Evolutionary conservation across 2,113 vertebrate species (phyloP), one percentile per base, ranked within the genome.

Genomic region (Pachycephala philippinensis): DNA sequence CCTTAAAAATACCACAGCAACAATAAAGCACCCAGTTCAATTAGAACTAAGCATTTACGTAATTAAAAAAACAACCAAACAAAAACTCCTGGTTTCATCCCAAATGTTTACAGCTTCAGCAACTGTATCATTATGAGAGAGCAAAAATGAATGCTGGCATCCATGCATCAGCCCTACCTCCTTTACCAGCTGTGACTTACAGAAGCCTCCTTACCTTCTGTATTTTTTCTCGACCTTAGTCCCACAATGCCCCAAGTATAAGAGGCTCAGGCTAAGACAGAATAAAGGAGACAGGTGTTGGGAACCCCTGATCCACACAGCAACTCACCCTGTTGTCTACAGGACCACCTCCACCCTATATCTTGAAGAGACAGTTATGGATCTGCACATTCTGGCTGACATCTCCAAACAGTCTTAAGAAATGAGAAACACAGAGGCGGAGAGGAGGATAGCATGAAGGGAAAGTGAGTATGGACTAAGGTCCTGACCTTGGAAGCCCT

Each of bases 281-380:
- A 54, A 40, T 63, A 30, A 91, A 82, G 49, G 1, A 59, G 45
- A 70, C 0, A 1, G 24, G 30, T 8, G 1, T 0, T 64, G 52
- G 35, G 52, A 81, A 79, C 4, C 20, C 52, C 33, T 53, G 16
- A 84, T 15, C 24, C 5, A 12, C 14, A 37, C 8, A 53, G 21
- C 16, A 70, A 70, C 10, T 66, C 30, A 20, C 6, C 13, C 49
- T 77, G 44, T 23, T 66, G 40, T 31, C 77, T 71, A 44, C 27
- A 59, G 30, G 50, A 53, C 18, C 7, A 14, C 20, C 18, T 57
- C 26, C 12, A 65, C 66, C 26, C 27, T 20, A 1, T 1, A 1
- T 24, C 28, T 65, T 47, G 23, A 50, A 59, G 11, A 65, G 59
- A 31, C 17, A 50, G 15, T 10, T 56, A 13, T 47, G 49, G n/a